Base-by-base conservation (phyloP, 1,140 invertebrate genomes). In the Drosophila rhopaloa region DNA sequence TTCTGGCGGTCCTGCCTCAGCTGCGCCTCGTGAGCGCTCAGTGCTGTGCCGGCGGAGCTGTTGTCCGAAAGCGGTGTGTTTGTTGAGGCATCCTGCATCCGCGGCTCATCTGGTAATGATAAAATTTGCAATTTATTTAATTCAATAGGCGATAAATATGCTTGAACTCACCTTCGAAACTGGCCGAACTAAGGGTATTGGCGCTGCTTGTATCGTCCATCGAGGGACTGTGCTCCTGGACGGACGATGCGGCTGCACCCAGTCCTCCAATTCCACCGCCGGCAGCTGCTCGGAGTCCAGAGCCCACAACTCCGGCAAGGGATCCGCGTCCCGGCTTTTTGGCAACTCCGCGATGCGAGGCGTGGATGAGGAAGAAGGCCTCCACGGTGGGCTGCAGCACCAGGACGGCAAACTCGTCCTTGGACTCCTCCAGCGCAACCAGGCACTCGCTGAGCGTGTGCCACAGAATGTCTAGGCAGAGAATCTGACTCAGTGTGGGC, bases 391-490 rank as follows among this genome's bases (percentile, higher is more conserved):
- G 97, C 93, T 98, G 97, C 53, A 98, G 93, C 32, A 98, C 96
- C n/a, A 98, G 93, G 5, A 98, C 97, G 38, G 97, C 97, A 93
- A 98, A 97, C 81, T 97, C 96, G 93, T 98, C 97, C n/a, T 96
- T 96, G 48, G 97, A 97, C 79, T 97, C 95, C 73, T 97, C 97
- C 24, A 98, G 92, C 84, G 97, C 96, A 29, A 95, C 93, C 63
- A 98, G 94, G 93, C 97, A 98, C 37, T 95, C 94, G 83, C 97
- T 97, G 24, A 98, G 92, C 5, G 96, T 96, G 50, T 95, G 94
- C 97, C 97, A 98, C 2, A 98, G 92, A 43, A 94, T 93, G 75
- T 96, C 95, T 10, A 97, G 83, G 40, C 94, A 93, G 24, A 98
- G 93, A 73, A 96, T 95, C 63, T 96, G 95, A 91, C 97, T 97